Evolutionary conservation across 2,888 invertebrate species (phyloP).

Genomic region (Lingula anatina): DNA sequence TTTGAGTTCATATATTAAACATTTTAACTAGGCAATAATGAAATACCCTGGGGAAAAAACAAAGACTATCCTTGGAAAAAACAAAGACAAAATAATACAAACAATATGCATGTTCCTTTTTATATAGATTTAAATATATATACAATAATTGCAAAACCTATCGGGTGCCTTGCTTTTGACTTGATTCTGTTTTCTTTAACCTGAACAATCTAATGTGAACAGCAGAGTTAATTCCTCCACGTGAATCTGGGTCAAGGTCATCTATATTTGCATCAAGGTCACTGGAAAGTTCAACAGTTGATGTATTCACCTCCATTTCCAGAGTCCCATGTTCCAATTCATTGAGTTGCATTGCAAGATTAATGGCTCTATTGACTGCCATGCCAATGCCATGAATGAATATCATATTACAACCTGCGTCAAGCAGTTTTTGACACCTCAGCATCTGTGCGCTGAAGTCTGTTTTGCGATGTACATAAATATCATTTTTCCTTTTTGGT

Average conservation of each 20-base stretch:
- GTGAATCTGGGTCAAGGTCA: conserved; percentile 68
- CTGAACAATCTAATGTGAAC: conserved; percentile 72
- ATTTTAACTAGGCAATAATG: too few relatives aligned
- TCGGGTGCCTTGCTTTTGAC: too few relatives aligned
- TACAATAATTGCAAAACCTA: too few relatives aligned
- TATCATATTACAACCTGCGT: conserved; percentile 69
- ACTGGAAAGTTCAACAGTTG: conserved; percentile 80
- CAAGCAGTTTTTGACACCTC: conserved; percentile 73
- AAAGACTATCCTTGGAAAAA: too few relatives aligned
- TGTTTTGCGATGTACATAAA: conserved; percentile 78
- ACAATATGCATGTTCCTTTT: too few relatives aligned
- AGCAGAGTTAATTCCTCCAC: conserved; percentile 74
- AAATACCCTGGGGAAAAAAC: too few relatives aligned
- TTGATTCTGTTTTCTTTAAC: too few relatives aligned
- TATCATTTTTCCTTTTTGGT: conserved; percentile 66
- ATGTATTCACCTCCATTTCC: conserved; percentile 74
- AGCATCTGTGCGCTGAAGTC: conserved; percentile 72
- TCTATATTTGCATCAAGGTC: conserved; percentile 78
- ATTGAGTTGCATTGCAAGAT: conserved; percentile 71
- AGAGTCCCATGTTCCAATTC: conserved; percentile 58
- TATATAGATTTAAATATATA: too few relatives aligned
- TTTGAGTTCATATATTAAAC: too few relatives aligned
- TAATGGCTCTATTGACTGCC: conserved; percentile 78
- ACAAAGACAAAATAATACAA: too few relatives aligned
- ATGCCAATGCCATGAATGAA: conserved; percentile 84